These are phyloP conservation scores for Uropsilus gracilis DNA, from an alignment of 2,113 vertebrate species.

Conservation along the genomic window DNA sequence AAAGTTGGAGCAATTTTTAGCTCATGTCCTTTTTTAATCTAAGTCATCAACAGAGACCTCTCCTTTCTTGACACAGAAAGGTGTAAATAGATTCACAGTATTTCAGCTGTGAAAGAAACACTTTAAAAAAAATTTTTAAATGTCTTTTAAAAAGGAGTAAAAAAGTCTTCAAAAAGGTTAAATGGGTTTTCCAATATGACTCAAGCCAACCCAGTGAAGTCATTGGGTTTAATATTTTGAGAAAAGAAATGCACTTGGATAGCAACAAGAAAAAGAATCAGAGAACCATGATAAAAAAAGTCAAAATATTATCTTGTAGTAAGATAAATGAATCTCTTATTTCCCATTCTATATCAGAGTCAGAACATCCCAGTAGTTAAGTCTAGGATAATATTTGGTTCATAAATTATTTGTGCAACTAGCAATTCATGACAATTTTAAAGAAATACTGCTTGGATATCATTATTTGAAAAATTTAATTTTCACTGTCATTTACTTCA, in stretches of 20 bases:
- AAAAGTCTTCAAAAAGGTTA: background rate
- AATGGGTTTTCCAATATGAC: background rate
- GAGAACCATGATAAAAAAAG: background rate
- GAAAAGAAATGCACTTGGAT: background rate
- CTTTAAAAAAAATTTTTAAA: too few species aligned
- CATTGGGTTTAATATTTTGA: background rate
- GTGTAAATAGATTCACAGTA: background rate
- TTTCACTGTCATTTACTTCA: background rate
- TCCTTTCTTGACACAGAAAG: background rate
- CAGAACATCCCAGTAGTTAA: background rate
- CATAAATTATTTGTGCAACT: background rate
- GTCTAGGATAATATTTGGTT: background rate
- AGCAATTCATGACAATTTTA: background rate
- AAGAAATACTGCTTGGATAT: background rate
- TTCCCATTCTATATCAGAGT: background rate
- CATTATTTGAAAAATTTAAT: constrained; percentile 11
- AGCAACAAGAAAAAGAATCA: background rate
- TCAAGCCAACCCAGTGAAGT: background rate
- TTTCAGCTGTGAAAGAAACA: background rate
- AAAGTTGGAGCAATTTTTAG: background rate
- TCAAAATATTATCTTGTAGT: background rate
- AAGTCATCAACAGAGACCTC: background rate
- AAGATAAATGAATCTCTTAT: background rate
- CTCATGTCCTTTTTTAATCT: background rate
- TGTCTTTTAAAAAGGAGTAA: constrained; percentile 16